Evolutionary conservation across 2,797 vertebrate species (phyloP).

Genomic region (Heliangelus exortis): DNA sequence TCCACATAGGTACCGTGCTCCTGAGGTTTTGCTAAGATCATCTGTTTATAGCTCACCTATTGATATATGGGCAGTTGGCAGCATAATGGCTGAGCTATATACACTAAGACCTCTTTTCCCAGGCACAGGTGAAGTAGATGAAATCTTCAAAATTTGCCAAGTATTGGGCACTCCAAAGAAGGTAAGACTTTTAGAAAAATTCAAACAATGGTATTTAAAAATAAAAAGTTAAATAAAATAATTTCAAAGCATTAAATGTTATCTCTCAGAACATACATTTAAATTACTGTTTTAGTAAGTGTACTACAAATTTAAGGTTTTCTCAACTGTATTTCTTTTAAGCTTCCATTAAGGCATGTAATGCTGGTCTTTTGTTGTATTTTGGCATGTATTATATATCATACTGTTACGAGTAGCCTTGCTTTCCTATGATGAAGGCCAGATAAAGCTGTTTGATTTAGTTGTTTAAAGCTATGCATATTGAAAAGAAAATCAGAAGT

Average conservation of each 20-base stretch:
- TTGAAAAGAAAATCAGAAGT: not conserved
- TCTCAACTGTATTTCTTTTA: not conserved
- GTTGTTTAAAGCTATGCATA: not conserved
- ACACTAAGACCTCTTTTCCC: conserved; percentile 96
- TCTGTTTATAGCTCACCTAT: conserved; percentile 95
- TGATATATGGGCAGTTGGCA: conserved; percentile 97
- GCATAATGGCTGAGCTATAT: conserved; percentile 98
- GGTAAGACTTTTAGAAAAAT: conserved; percentile 75
- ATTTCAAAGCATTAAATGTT: not conserved
- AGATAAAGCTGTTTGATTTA: not conserved
- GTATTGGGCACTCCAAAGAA: conserved; percentile 96
- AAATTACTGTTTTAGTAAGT: not conserved
- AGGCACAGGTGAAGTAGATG: conserved; percentile 96
- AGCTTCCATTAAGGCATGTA: not conserved
- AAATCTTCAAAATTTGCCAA: conserved; percentile 99
- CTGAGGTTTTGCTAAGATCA: conserved; percentile 93
- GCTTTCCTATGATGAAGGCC: not conserved
- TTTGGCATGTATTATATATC: not conserved
- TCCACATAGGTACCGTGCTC: conserved; percentile 91
- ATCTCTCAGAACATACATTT: not conserved
- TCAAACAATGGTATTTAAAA: not conserved
- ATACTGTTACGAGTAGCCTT: not conserved
- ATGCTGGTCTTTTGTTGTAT: not conserved
- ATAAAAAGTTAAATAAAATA: not conserved
- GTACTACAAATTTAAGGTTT: not conserved